A percentile compares a stretch with the other conserved stretches of the same genome.
These are phyloP conservation scores for Sthenelais limicola DNA, from an alignment of 2,888 invertebrate genomes.

Conservation along the genomic window DNA sequence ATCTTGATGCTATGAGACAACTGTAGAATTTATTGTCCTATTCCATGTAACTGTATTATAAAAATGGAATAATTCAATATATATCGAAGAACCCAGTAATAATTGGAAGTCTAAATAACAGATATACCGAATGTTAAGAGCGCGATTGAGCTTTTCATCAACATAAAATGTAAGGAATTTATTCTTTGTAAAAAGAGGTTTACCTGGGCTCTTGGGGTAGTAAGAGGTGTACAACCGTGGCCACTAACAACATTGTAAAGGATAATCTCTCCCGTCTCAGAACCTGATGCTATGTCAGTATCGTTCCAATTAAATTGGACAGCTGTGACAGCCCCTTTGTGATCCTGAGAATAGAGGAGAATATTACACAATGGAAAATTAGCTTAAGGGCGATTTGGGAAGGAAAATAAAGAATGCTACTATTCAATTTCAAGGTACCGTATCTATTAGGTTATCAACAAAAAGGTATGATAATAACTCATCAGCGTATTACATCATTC, in stretches of 20 bases:
- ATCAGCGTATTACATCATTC: too few species aligned
- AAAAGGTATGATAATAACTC: too few species aligned
- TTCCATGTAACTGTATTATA: too few species aligned
- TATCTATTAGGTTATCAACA: background rate
- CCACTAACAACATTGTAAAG: slow-evolving; percentile 69
- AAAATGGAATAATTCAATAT: too few species aligned
- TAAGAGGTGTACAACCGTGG: slow-evolving; percentile 61
- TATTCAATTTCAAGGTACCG: background rate
- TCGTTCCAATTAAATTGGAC: slow-evolving; percentile 69
- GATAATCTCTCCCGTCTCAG: slow-evolving; percentile 69
- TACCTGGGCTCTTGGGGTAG: slow-evolving; percentile 29
- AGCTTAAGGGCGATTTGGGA: background rate
- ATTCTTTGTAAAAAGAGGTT: too few species aligned
- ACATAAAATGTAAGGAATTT: too few species aligned
- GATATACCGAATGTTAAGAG: too few species aligned
- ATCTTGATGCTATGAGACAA: too few species aligned
- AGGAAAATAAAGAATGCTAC: background rate
- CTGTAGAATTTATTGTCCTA: too few species aligned
- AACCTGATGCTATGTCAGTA: slow-evolving; percentile 68
- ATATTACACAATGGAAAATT: background rate
- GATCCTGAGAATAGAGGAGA: slow-evolving; percentile 59
- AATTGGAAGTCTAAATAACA: too few species aligned
- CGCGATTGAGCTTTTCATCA: too few species aligned
- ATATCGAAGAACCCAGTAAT: too few species aligned
- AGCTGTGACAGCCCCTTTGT: slow-evolving; percentile 64